Evolutionary conservation across 2,888 invertebrate genomes (phyloP).

Genomic region (Sialis lutaria): DNA sequence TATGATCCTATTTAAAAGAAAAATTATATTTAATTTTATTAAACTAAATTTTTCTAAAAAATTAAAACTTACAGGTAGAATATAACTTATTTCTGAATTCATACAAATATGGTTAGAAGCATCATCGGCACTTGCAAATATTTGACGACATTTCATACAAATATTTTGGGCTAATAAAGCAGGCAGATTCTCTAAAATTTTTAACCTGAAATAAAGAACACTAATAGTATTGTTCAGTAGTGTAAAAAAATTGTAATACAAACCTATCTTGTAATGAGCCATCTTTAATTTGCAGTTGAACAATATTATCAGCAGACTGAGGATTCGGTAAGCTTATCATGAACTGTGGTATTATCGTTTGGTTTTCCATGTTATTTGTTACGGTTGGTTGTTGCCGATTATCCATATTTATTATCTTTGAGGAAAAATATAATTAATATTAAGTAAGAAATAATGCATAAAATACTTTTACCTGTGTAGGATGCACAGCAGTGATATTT

Average conservation of each 20-base stretch:
- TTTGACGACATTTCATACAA: slow-evolving; percentile 3
- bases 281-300: slow-evolving; percentile 5
- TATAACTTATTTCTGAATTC: neutral
- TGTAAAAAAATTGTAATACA: neutral
- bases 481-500: neutral
- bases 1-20: no score
- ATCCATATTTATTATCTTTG: slow-evolving; percentile 1
- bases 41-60: no score
- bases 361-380: slow-evolving; percentile 17
- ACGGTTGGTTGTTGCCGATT: slow-evolving; percentile 10
- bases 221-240: neutral
- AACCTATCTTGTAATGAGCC: neutral
- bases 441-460: neutral
- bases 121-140: slow-evolving; percentile 3
- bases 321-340: slow-evolving; percentile 11
- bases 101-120: slow-evolving; percentile 1
- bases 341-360: slow-evolving; percentile 19
- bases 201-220: slow-evolving; percentile 1
- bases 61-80: neutral
- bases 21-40: no score
- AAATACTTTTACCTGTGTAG: neutral
- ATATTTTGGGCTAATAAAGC: slow-evolving; percentile 3
- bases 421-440: slow-evolving; percentile 1
- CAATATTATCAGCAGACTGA: neutral
- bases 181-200: slow-evolving; percentile 4